These are phyloP conservation scores for Hippocampus barbouri DNA, from an alignment of 2,113 vertebrate genomes.

Conservation along the genomic window DNA sequence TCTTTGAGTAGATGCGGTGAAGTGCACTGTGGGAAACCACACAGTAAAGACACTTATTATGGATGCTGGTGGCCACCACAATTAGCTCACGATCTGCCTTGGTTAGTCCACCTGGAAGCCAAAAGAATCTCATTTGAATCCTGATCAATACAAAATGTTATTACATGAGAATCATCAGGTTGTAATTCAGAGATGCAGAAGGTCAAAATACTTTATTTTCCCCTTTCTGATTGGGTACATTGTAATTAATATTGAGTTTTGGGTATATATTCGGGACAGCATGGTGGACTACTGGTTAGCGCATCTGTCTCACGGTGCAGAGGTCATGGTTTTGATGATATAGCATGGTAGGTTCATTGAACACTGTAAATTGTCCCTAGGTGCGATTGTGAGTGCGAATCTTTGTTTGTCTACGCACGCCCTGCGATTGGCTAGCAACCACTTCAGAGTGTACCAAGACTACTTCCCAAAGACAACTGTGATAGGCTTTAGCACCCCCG, in stretches of 20 bases:
- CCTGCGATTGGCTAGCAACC: too few relatives aligned
- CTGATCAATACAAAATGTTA: neutral
- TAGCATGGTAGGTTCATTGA: too few relatives aligned
- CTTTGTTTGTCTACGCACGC: too few relatives aligned
- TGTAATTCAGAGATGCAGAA: neutral
- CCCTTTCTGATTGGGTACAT: neutral
- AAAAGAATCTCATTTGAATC: neutral
- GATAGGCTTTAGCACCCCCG: too few relatives aligned
- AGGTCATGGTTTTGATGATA: too few relatives aligned
- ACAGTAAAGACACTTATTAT: conserved; percentile 81
- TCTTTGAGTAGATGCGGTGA: conserved; percentile 82
- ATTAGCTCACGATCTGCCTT: conserved; percentile 84
- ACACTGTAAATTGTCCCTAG: too few relatives aligned
- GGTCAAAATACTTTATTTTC: neutral
- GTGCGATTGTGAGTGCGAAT: too few relatives aligned
- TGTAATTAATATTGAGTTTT: neutral
- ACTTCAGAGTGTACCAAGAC: too few relatives aligned
- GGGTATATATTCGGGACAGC: too few relatives aligned
- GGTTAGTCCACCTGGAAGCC: conserved; percentile 70
- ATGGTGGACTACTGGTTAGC: too few relatives aligned
- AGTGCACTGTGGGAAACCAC: conserved; percentile 79
- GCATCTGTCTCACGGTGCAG: too few relatives aligned
- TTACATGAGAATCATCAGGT: neutral
- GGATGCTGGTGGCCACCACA: conserved; percentile 77
- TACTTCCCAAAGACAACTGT: too few relatives aligned